These are phyloP conservation scores for Ligdia adustata DNA, from an alignment of 2,888 invertebrate species.

Conservation along the genomic window DNA sequence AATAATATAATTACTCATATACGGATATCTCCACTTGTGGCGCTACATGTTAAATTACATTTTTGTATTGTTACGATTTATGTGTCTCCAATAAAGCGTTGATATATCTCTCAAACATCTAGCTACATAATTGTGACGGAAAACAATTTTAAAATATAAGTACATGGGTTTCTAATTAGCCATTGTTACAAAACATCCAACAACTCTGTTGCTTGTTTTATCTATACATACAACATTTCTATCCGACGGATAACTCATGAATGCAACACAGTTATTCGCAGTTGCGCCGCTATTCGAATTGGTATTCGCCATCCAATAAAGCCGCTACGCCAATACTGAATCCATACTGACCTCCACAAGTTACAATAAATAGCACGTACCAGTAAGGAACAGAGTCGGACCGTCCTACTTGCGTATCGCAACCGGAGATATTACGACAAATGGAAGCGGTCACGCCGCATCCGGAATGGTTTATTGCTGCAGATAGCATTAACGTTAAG, in stretches of 20 bases:
- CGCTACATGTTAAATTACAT: no score
- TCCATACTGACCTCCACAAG: constrained; percentile 8
- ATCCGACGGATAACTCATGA: constrained; percentile 10
- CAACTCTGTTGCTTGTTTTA: no score
- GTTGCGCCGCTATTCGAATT: constrained; percentile 6
- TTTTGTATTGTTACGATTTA: no score
- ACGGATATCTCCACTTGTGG: no score
- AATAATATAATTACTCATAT: no score
- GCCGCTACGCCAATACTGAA: constrained; percentile 13
- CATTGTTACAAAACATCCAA: no score
- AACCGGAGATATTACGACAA: constrained; percentile 48
- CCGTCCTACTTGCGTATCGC: constrained; percentile 32
- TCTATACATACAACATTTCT: neutral
- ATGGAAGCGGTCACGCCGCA: constrained; percentile 44
- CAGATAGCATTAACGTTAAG: constrained; percentile 62
- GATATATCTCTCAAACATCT: no score
- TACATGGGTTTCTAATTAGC: no score
- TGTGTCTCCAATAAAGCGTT: no score
- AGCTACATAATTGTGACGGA: no score
- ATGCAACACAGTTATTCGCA: constrained; percentile 16
- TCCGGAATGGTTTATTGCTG: constrained; percentile 52
- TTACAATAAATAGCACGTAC: constrained; percentile 11
- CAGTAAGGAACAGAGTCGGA: constrained; percentile 16
- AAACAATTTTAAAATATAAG: no score
- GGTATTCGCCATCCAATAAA: constrained; percentile 17